phyloP scores from a whole-genome alignment of 1,140 invertebrate genomes.

The Drosophila guanche region DNA sequence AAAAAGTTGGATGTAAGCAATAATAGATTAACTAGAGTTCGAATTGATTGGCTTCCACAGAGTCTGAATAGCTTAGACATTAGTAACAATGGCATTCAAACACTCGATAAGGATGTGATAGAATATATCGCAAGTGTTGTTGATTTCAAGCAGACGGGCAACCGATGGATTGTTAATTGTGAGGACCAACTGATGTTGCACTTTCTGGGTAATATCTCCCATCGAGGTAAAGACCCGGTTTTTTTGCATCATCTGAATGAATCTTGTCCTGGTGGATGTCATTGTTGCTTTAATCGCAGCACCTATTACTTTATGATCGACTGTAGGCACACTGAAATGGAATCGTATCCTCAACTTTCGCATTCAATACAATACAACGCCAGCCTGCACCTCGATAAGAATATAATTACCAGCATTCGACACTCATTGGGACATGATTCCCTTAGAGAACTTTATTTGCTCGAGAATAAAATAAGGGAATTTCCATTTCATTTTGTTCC shows the following conservation, averaged over 20 bases:
- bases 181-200: not conserved
- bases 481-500: constrained; percentile 1
- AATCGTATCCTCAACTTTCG: constrained; percentile 2
- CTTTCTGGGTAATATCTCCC: not conserved
- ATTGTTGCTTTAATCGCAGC: not conserved
- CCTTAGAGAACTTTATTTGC: constrained; percentile 13
- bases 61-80: constrained; percentile 11
- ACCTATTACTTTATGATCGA: constrained; percentile 2
- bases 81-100: constrained; percentile 2
- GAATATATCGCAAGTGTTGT: not conserved
- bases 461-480: constrained; percentile 8
- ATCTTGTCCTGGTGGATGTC: constrained; percentile 7
- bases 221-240: not conserved
- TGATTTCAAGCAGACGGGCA: constrained; percentile 15
- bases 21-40: not conserved
- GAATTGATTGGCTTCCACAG: not conserved
- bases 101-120: not conserved
- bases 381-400: not conserved
- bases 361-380: not conserved
- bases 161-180: constrained; percentile 17
- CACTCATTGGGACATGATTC: not conserved
- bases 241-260: not conserved
- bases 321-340: not conserved
- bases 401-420: not conserved
- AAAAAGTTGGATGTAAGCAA: constrained; percentile 9